Base-by-base conservation (phyloP, 1,140 invertebrate species). In the Drosophila bocki region DNA sequence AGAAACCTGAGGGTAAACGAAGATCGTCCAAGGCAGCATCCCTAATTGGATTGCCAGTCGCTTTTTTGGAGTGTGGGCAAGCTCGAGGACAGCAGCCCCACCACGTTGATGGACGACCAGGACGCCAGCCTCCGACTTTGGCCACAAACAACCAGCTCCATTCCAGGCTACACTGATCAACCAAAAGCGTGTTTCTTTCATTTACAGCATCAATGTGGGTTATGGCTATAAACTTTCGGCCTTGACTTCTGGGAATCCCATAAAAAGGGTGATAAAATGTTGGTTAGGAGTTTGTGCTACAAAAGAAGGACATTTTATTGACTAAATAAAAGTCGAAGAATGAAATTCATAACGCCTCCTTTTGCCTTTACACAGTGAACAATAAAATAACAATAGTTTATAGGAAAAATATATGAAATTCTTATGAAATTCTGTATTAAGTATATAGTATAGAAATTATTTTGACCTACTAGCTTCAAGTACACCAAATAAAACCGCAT, bases 41-140 rank as follows among this genome's bases (percentile, higher is more conserved):
- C 39, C 42, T 75, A 86, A 85, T 78, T 85, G 82, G 63, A 57
- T 69, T 61, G 76, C 44, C 13, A 26, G 33, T 12, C 19, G 51
- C 61, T 82, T 83, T 76, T 59, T 59, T 65, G 58, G 57, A 87
- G 83, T 87, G 83, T 87, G 71, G 67, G 63, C 61, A 54, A 54
- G 71, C 47, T 75, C 69, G 78, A 74, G 79, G 78, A 80, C 78
- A 84, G 65, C 63, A 75, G 63, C 58, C 83, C 84, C 85, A 90
- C 85, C 85, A 80, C 65, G 82, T 86, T 90, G 86, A 90, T 82
- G 82, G 54, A 82, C 78, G 78, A 72, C 54, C 77, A 75, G 53
- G 65, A 59, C 63, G 54, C 62, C 37, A 65, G 47, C 33, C 60
- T 63, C 35, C 33, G 22, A 41, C 67, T 60, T 39, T 50, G 42